Evolutionary conservation across 2,888 invertebrate species (phyloP), one percentile per base, ranked within the genome.

Genomic region (Punctoribates punctum): DNA sequence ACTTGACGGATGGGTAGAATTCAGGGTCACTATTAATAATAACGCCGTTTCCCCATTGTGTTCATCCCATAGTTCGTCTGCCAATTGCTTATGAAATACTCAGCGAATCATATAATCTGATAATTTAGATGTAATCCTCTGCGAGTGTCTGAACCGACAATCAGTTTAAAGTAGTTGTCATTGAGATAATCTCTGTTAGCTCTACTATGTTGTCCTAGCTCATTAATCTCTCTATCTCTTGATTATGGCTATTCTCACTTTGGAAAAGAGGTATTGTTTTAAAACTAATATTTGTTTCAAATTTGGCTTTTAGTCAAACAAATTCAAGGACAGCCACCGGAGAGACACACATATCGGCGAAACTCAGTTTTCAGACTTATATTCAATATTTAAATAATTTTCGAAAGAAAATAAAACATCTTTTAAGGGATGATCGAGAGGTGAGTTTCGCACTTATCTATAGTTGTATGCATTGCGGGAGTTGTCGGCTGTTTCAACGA

Each of bases 31-130:
- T 42, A 17, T 11, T 70, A 38, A 42, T 42, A 42, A 70, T 70
- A 70, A 42, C 11, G 13, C 70, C 46, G 70, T 70, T 65, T 65
- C 65, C 70, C 70, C 38, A 70, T 70, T 70, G 70, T 70, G 34
- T 70, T 42, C 38, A 70, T 70, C 42, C 11, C 42, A 70, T 70
- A 70, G 42, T 42, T 42, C 70, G 15, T 70, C 13, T 34, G 27
- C 27, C 38, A 25, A 62, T 27, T 62, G 42, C 34, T 65, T 65
- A 65, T 65, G 34, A 65, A 65, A 34, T 38, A 34, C 34, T 65
- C 13, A 34, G 27, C 34, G 65, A 65, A 65, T 65, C 65, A 65
- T 34, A 65, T 65, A 8, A 65, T 65, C 17, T 65, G 6, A 25
- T 23, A 25, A 2, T 51, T 51, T 23, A 57, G 4, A 57, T 23